Evolutionary conservation across 2,888 invertebrate species (phyloP).

Genomic region (Rosalia funebris): DNA sequence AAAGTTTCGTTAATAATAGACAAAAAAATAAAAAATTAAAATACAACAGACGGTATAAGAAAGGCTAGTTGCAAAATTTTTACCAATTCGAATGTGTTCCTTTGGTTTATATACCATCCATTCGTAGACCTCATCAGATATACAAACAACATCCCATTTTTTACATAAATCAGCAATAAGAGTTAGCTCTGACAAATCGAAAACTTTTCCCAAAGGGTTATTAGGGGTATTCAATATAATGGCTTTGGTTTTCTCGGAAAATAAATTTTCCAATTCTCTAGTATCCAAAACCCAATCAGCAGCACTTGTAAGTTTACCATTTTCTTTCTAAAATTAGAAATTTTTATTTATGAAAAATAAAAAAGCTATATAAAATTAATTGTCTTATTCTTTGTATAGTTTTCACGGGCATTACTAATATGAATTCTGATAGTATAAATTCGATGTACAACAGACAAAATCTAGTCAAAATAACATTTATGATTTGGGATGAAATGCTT

Average conservation of each 20-base stretch:
- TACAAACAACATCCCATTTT: conserved; percentile 89
- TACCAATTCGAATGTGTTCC: conserved; percentile 91
- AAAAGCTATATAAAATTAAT: background rate
- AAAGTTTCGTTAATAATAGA: too few relatives aligned
- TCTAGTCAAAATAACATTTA: too few relatives aligned
- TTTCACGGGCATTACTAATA: too few relatives aligned
- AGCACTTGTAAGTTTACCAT: conserved; percentile 69
- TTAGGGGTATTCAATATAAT: conserved; percentile 96
- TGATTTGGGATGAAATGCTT: too few relatives aligned
- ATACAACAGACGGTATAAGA: too few relatives aligned
- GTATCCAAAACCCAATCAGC: conserved; percentile 91
- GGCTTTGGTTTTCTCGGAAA: conserved; percentile 90
- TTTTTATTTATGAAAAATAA: background rate
- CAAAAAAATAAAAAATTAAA: too few relatives aligned
- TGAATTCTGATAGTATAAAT: too few relatives aligned
- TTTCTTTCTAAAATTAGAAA: conserved; percentile 31
- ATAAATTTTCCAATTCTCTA: conserved; percentile 79
- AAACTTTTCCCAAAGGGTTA: conserved; percentile 96
- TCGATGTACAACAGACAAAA: background rate
- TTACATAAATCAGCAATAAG: conserved; percentile 88
- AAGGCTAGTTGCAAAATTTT: too few relatives aligned
- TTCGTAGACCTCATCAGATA: conserved; percentile 98
- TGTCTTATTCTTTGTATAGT: too few relatives aligned
- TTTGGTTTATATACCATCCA: conserved; percentile 90
- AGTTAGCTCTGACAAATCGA: conserved; percentile 74